A percentile compares a stretch with the other conserved stretches of the same genome.
Evolutionary conservation across 2,888 invertebrate genomes (phyloP).

Genomic region (Tinea semifulvella): DNA sequence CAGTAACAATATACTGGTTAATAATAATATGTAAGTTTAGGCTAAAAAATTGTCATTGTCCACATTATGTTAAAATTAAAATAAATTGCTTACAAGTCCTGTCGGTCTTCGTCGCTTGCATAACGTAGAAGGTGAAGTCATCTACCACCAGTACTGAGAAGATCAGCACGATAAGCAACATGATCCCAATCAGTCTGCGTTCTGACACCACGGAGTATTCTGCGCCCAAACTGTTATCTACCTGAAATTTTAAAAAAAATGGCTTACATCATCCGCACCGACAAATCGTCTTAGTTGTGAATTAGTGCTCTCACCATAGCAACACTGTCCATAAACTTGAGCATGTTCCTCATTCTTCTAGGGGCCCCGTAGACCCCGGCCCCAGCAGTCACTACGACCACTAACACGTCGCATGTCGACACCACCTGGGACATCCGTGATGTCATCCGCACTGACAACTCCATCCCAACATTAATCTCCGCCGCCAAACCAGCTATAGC

Average conservation of each 20-base stretch:
- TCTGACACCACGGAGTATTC: slow-evolving; percentile 45
- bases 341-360: slow-evolving; percentile 55
- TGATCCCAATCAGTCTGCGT: slow-evolving; percentile 43
- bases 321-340: slow-evolving; percentile 57
- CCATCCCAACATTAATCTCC: slow-evolving; percentile 61
- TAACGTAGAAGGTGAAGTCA: slow-evolving; percentile 51
- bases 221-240: slow-evolving; percentile 50
- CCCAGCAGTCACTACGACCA: slow-evolving; percentile 59
- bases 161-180: slow-evolving; percentile 48
- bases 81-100: slow-evolving; percentile 49
- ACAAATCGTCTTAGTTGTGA: too few species aligned
- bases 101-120: slow-evolving; percentile 42
- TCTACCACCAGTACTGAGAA: slow-evolving; percentile 50
- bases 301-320: slow-evolving; percentile 49
- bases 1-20: too few species aligned
- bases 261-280: too few species aligned
- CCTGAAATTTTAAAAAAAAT: slow-evolving; percentile 29
- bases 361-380: slow-evolving; percentile 63
- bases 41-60: too few species aligned
- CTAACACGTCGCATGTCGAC: slow-evolving; percentile 64
- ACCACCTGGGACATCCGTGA: slow-evolving; percentile 65
- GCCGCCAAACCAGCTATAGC: slow-evolving; percentile 59
- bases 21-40: too few species aligned
- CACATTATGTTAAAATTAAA: background rate
- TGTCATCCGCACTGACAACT: slow-evolving; percentile 61